Evolutionary conservation across 2,888 invertebrate species (phyloP), one percentile per base, ranked within the genome.

Genomic region (Chrysolina oricalcia): DNA sequence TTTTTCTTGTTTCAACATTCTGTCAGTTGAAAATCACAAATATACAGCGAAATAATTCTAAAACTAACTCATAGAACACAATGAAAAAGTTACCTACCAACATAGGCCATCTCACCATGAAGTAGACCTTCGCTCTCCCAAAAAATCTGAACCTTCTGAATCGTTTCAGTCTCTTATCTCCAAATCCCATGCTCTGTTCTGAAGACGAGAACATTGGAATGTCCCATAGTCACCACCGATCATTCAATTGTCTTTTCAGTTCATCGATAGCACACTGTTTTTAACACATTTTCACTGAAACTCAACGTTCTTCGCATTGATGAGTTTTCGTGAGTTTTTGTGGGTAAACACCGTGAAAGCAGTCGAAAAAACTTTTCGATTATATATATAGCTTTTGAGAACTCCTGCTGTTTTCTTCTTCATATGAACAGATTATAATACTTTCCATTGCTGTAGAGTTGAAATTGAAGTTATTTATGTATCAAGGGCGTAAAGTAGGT

Each of bases 121-220:
- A 89, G 86, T 92, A 92, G 80, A 92, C 91, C 86, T 91, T 92
- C 77, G 92, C 91, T 82, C 91, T 88, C 84, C 92, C 91, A 86
- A 92, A 91, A 84, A 92, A 91, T 84, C 91, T 89, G 86, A 91
- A 91, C 83, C 90, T 90, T 82, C 91, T 87, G 80, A 91, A 87
- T 83, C 91, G 89, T 85, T 89, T 88, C 87, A 91, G 88, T 85
- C 90, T 91, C 87, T 89, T 91, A 84, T 91, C 90, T 87, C 90
- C 89, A 85, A 91, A 90, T 82, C 90, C 90, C 90, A 85, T 84
- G 11, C 66, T 70, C 62, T 35, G 27, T 40, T 48, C 69, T 35
- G 64, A 64, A n/a, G 56, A 50, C 11, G 19, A 27, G 48, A 62
- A 41, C 46, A 40, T n/a, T 27, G 59, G 19, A 15, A 35, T 50